Base-by-base conservation (phyloP, 2,113 vertebrate species). In the Pseudonaja textilis region DNA sequence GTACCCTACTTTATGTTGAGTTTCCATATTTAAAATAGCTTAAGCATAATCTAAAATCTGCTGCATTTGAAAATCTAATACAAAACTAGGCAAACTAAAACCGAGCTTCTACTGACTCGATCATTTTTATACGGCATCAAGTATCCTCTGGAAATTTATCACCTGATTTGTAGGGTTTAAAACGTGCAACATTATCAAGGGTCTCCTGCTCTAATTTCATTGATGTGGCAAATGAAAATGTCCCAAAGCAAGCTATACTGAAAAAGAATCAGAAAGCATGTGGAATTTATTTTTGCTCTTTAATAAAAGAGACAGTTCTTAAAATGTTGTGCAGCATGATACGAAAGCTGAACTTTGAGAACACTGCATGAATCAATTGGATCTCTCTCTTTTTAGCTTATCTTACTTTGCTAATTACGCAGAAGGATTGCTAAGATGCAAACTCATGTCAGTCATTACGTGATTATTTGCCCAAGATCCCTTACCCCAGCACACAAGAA, bases 401-500 rank as follows among this genome's bases (percentile, higher is more conserved):
- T 81, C 64, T 56, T 29, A 89, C 39, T 42, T 20, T 50, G 11
- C 39, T 42, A 50, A 59, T n/a, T 90, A 85, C 9, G 25, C 22
- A 85, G 22, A 4, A 39, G 91, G 0, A 10, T 52, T 64, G 56
- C 26, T 90, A 45, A 91, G 69, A 87, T 90, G 64, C 94, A 95
- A 93, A 29, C 91, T 0, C 61, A 54, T 23, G 25, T 5, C 3
- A 34, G 89, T 47, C 4, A 91, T 94, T 94, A 85, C 0, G 2
- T 74, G n/a, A 86, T 91, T 55, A 50, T n/a, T 93, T 94, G 89
- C 74, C 47, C 64, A 4, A 39, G 1, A 20, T 26, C 93, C 94
- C 98, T 98, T 98, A 99, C 99, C 99, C 99, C 98, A 99, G 97
- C 18, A 98, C 92, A 94, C 98, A 99, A 95, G 99, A 99, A 96